Evolutionary conservation across 2,888 invertebrate genomes (phyloP).

Genomic region (Bombylius discolor): DNA sequence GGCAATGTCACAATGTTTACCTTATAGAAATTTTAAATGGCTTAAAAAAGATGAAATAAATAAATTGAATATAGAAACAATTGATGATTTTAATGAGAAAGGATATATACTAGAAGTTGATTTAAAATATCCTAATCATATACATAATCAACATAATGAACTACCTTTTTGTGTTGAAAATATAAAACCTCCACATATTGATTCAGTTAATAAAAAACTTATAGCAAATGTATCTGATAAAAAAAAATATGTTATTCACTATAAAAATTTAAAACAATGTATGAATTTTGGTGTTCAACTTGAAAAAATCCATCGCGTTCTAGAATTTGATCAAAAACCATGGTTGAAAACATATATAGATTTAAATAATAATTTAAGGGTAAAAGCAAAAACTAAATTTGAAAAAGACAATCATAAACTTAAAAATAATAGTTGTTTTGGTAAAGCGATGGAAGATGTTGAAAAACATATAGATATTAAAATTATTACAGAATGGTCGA

Average conservation of each 20-base stretch:
- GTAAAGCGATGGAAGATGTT: too few species aligned
- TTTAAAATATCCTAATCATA: too few species aligned
- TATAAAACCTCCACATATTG: background rate
- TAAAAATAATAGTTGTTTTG: constrained; percentile 6
- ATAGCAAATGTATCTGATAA: constrained; percentile 19
- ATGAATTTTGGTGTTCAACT: constrained; percentile 21
- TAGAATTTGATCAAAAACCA: constrained; percentile 20
- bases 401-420: constrained; percentile 6
- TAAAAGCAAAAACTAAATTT: constrained; percentile 1
- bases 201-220: constrained; percentile 13
- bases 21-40: too few species aligned
- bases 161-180: background rate
- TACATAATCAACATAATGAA: background rate
- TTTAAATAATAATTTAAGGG: constrained; percentile 11
- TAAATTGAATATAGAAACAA: too few species aligned
- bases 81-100: too few species aligned
- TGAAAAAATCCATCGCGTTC: constrained; percentile 20
- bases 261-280: constrained; percentile 19
- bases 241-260: constrained; percentile 22
- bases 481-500: constrained; percentile 8
- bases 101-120: too few species aligned
- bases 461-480: constrained; percentile 9
- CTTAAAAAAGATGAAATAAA: too few species aligned
- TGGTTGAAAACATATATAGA: constrained; percentile 19
- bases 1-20: too few species aligned